These are phyloP conservation scores for Drosophila sp. DNA, from an alignment of 1,140 invertebrate species.

Conservation along the genomic window DNA sequence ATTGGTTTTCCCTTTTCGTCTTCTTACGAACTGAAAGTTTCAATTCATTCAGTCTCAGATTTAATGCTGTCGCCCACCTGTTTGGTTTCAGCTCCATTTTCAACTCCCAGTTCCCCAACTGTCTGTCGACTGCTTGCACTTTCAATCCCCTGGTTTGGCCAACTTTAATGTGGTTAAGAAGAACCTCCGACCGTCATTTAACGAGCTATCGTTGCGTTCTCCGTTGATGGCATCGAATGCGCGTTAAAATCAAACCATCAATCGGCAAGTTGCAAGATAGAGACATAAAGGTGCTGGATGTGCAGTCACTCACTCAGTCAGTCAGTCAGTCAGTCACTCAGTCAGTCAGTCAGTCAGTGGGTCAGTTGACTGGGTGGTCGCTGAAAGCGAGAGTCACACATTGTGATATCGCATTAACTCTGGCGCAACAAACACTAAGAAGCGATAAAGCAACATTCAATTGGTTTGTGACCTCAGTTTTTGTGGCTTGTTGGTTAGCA, in stretches of 20 bases:
- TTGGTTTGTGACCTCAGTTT: slow-evolving; percentile 11
- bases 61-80: slow-evolving; percentile 38
- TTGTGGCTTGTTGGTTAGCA: not conserved
- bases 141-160: slow-evolving; percentile 12
- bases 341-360: slow-evolving; percentile 31
- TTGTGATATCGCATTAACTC: slow-evolving; percentile 32
- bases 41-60: slow-evolving; percentile 58
- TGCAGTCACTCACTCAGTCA: slow-evolving; percentile 27
- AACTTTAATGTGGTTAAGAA: not conserved
- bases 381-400: slow-evolving; percentile 34
- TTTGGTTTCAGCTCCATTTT: slow-evolving; percentile 1
- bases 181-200: slow-evolving; percentile 20
- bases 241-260: slow-evolving; percentile 51
- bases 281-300: not conserved
- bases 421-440: slow-evolving; percentile 5
- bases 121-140: slow-evolving; percentile 24
- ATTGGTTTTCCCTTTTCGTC: slow-evolving; percentile 23
- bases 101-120: not conserved
- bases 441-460: slow-evolving; percentile 10
- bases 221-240: slow-evolving; percentile 51
- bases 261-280: not conserved
- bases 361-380: slow-evolving; percentile 11
- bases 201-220: slow-evolving; percentile 16
- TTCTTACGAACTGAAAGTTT: slow-evolving; percentile 47
- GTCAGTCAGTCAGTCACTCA: slow-evolving; percentile 16